Conservation (phyloP, 2,888 invertebrate genomes). For the Chesias legatella region DNA sequence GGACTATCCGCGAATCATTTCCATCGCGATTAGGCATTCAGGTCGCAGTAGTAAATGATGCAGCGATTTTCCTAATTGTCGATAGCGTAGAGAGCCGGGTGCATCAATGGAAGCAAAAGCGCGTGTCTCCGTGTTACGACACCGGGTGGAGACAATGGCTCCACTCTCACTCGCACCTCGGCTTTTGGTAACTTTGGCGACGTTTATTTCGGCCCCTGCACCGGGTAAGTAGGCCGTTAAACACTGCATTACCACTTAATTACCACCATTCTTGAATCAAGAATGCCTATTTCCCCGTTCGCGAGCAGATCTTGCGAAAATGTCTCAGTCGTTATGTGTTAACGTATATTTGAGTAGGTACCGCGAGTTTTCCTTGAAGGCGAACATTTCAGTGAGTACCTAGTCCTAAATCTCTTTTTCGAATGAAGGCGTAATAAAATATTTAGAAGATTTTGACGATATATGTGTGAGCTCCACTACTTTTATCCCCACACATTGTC, state of each 20-base stretch:
- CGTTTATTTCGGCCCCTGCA: conserved; percentile 52
- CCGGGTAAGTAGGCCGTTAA: conserved; percentile 53
- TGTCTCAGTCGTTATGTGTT: conserved; percentile 2
- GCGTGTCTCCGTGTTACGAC: conserved; percentile 74
- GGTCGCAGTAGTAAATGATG: conserved; percentile 60
- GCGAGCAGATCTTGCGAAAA: conserved; percentile 24
- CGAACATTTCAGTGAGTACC: too few relatives aligned
- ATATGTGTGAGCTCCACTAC: too few relatives aligned
- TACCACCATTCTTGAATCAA: conserved; percentile 27
- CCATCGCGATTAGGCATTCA: conserved; percentile 70
- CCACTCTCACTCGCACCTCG: conserved; percentile 53
- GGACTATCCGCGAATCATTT: conserved; percentile 62
- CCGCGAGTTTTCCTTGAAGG: too few relatives aligned
- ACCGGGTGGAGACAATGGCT: conserved; percentile 58
- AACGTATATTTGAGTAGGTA: too few relatives aligned
- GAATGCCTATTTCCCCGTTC: conserved; percentile 19
- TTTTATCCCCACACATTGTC: too few relatives aligned
- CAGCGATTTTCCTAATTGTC: conserved; percentile 57
- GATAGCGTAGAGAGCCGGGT: conserved; percentile 38
- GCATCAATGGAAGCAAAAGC: conserved; percentile 71
- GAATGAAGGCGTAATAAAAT: too few relatives aligned
- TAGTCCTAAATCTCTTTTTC: too few relatives aligned
- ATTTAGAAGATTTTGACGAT: too few relatives aligned
- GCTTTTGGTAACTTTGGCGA: conserved; percentile 53
- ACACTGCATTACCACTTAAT: conserved; percentile 42